Percentiles rank a stretch among this genome's conserved stretches.
Conservation (phyloP, 2,113 vertebrate species). For the Athene noctua region DNA sequence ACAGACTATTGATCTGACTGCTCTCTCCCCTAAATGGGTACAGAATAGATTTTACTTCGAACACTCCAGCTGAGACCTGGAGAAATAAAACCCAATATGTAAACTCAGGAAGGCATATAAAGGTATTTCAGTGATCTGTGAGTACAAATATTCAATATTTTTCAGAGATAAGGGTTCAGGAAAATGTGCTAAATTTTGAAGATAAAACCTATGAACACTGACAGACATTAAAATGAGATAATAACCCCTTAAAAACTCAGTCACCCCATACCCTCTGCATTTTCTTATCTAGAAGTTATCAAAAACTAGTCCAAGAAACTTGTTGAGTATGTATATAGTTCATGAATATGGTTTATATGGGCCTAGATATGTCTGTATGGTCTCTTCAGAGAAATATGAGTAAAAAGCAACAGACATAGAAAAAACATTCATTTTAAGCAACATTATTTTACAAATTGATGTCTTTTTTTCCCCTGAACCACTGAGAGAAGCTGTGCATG, state of each 20-base stretch:
- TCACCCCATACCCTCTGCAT: neutral
- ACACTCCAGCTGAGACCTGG: neutral
- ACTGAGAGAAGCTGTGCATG: neutral
- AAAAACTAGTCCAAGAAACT: neutral
- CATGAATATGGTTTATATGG: neutral
- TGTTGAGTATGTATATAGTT: neutral
- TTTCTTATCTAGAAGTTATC: neutral
- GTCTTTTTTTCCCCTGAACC: neutral
- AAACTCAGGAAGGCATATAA: neutral
- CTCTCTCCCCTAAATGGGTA: neutral
- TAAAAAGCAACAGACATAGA: neutral
- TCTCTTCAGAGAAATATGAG: neutral
- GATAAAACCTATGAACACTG: neutral
- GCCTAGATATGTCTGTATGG: neutral
- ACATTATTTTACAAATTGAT: neutral
- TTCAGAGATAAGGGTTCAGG: neutral
- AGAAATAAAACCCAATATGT: neutral
- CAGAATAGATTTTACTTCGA: constrained; percentile 1
- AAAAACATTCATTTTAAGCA: neutral
- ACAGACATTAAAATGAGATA: neutral
- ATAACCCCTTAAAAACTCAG: neutral
- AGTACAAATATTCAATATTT: neutral
- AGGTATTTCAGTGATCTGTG: neutral
- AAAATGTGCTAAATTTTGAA: neutral
- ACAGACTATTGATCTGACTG: constrained; percentile 6